Percentiles rank a stretch among this genome's conserved stretches.
These are phyloP conservation scores for Nymphalis io DNA, from an alignment of 1,140 invertebrate species.

Conservation along the genomic window DNA sequence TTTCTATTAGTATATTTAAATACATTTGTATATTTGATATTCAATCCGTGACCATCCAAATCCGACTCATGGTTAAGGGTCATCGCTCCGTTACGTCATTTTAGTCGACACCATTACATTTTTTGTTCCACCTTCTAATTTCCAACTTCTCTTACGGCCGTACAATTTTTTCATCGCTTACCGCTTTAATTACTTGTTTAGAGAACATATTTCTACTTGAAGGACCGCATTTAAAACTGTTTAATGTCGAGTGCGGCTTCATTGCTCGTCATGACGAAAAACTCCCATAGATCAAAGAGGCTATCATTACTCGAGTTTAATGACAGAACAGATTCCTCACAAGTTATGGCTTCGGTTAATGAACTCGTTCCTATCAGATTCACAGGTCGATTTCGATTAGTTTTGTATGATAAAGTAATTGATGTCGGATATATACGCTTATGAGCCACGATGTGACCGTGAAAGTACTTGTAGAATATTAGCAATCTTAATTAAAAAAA, in stretches of 20 bases:
- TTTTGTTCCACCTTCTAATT: conserved; percentile 55
- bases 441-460: too few relatives aligned
- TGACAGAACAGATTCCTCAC: conserved; percentile 22
- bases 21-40: conserved; percentile 28
- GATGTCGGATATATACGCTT: too few relatives aligned
- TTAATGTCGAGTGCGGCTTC: conserved; percentile 14
- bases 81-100: conserved; percentile 62
- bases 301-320: conserved; percentile 17
- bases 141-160: conserved; percentile 23
- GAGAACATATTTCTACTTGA: conserved; percentile 23
- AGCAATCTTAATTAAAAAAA: too few relatives aligned
- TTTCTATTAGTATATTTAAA: conserved; percentile 29
- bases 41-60: conserved; percentile 53
- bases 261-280: conserved; percentile 13
- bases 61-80: conserved; percentile 51
- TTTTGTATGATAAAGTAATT: neutral
- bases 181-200: conserved; percentile 28
- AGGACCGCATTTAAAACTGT: conserved; percentile 21
- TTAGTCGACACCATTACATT: conserved; percentile 58
- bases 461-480: too few relatives aligned
- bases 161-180: conserved; percentile 22
- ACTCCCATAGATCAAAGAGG: conserved; percentile 21
- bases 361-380: conserved; percentile 14
- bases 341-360: conserved; percentile 25
- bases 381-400: neutral